Base-by-base conservation (phyloP, 1,140 invertebrate genomes). In the Euschistus heros region DNA sequence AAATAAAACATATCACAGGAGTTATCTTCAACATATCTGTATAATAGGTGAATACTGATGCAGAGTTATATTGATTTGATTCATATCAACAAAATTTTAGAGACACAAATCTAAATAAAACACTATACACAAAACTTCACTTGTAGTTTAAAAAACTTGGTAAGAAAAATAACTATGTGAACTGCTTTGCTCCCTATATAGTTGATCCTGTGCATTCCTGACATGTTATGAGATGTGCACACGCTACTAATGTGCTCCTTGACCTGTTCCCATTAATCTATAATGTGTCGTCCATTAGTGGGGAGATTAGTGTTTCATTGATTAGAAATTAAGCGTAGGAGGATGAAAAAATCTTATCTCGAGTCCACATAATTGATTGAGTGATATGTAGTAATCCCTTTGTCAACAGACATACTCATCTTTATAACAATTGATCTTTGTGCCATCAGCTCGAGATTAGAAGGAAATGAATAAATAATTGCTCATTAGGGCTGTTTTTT, bases 251-350 rank as follows among this genome's bases (percentile, higher is more conserved):
- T 17, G 18, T 57, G 54, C 54, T 57, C 54, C 54, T 57, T 57
- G 54, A 57, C 54, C 54, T 57, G 54, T 26, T 22, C 54, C 24
- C 20, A 57, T 57, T 57, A 57, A 57, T 57, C 54, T 57, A 57
- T 26, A 57, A 57, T 57, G 54, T 57, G 54, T 57, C 54, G 24
- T 57, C 24, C 24, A 22, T 57, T 4, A 57, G 54, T 10, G 54
- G 24, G 54, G 18, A 8, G 54, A 57, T 20, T 24, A 22, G 18
- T 37, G 33, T 37, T 37, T 57, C 18, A 26, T 57, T 22, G 54
- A 26, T 22, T 24, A 22, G 18, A 26, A 24, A 57, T 26, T 24
- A 24, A 26, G 20, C 54, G 54, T 24, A 22, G 54, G 54, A 57
- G 54, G 54, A 27, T 24, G 15, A 26, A 57, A 57, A 57, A 57